A percentile compares a stretch with the other conserved stretches of the same genome.
These are phyloP conservation scores for Campoletis raptor DNA, from an alignment of 2,888 invertebrate genomes.

Conservation along the genomic window DNA sequence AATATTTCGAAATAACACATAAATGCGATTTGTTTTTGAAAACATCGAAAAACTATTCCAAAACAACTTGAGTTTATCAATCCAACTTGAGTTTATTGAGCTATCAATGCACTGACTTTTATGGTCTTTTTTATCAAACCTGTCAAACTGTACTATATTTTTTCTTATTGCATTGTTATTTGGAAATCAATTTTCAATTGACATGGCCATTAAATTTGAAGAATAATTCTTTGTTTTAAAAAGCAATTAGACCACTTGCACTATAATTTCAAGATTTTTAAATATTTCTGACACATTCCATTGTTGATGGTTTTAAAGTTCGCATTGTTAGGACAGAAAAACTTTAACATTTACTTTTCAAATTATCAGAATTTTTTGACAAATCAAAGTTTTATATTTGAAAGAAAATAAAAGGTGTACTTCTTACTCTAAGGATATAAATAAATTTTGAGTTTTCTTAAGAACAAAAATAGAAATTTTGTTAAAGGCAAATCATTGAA, in stretches of 20 bases:
- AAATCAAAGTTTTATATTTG: too few species aligned
- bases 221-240: background rate
- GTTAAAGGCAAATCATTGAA: too few species aligned
- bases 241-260: background rate
- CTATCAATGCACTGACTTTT: background rate
- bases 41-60: background rate
- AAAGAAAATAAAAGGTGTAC: too few species aligned
- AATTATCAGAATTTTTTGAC: too few species aligned
- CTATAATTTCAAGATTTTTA: too few species aligned
- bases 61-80: slow-evolving; percentile 6
- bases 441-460: background rate
- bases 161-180: background rate
- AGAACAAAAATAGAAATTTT: background rate
- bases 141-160: background rate
- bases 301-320: too few species aligned
- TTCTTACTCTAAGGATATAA: too few species aligned
- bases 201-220: background rate
- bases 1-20: background rate
- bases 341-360: too few species aligned
- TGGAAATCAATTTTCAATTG: background rate
- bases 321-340: too few species aligned
- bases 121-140: background rate
- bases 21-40: background rate
- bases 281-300: too few species aligned
- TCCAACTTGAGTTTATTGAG: too few species aligned